Evolutionary conservation across 2,888 invertebrate species (phyloP), one percentile per base, ranked within the genome.

Genomic region (Temnothorax rugatulus): DNA sequence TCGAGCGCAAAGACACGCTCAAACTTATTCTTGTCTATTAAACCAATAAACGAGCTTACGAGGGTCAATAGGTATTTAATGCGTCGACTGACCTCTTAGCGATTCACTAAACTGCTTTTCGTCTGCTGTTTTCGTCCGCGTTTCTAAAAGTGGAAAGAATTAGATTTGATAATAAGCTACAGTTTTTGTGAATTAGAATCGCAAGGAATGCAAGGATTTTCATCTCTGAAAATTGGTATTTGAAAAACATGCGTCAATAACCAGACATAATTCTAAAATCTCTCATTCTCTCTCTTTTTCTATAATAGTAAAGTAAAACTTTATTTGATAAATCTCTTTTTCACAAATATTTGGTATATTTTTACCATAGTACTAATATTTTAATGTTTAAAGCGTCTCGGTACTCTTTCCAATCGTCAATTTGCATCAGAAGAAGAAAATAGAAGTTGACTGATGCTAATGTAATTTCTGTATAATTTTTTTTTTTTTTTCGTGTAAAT

Each of bases 1-100:
- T 59, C 61, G 54, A 69, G 52, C 50, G 64, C 9, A 25, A 84
- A 57, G 44, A 73, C 73, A 82, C 47, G 68, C 50, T 69, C 61
- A 21, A 83, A 59, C 69, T 83, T 85, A 38, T 76, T 77, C 69
- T 64, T 69, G 75, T 82, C 85, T 84, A 88, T 89, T 89, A 87
- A 88, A 89, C 81, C 88, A 89, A 88, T 89, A 47, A 87, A 83
- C 85, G 77, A 44, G 63, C 61, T 89, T 82, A 87, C 54, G 64
- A 89, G 87, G 88, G 86, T 89, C 83, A 89, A 89, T 88, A 68
- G 73, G 83, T 81, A 86, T 83, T 88, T 87, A 89, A 89, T 84
- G 84, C 76, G 69, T 83, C 69, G 88, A 82, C 84, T 86, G 77
- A 79, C 85, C 77, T 75, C 73, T 71, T 68, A 86, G 52, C 83